phyloP scores from a whole-genome alignment of 1,140 invertebrate species.

The Drosophila persimilis region DNA sequence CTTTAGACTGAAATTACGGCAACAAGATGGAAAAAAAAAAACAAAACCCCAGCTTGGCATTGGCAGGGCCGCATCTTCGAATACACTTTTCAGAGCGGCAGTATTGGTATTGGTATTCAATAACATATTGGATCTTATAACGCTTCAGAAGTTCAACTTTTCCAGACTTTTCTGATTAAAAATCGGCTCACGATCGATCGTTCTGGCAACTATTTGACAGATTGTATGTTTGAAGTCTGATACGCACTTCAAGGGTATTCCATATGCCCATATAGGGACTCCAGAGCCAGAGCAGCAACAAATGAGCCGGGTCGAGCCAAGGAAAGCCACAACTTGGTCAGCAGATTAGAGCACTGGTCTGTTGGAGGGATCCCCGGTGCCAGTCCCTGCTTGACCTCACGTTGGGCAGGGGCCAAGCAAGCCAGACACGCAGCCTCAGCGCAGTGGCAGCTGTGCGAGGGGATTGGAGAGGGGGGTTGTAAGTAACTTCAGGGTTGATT shows the following conservation, averaged over 20 bases:
- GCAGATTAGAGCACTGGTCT: slow-evolving; percentile 67
- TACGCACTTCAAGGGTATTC: neutral
- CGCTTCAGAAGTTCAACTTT: too few species aligned
- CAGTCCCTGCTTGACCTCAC: slow-evolving; percentile 61
- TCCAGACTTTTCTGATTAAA: too few species aligned
- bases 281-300: slow-evolving; percentile 21
- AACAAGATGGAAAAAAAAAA: slow-evolving; percentile 5
- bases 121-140: too few species aligned
- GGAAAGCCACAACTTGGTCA: slow-evolving; percentile 77
- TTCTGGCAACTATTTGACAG: too few species aligned
- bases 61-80: neutral
- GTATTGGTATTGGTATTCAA: too few species aligned
- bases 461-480: neutral
- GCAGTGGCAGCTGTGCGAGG: neutral
- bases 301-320: slow-evolving; percentile 47
- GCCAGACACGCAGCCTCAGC: slow-evolving; percentile 34
- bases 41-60: slow-evolving; percentile 5
- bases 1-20: slow-evolving; percentile 41
- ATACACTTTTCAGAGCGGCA: slow-evolving; percentile 4
- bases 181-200: too few species aligned
- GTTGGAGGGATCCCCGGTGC: slow-evolving; percentile 12
- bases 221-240: too few species aligned
- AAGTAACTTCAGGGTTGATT: slow-evolving; percentile 59
- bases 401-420: slow-evolving; percentile 21
- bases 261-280: neutral